These are phyloP conservation scores for Florisuga fusca DNA, from an alignment of 2,797 vertebrate genomes.

Conservation along the genomic window DNA sequence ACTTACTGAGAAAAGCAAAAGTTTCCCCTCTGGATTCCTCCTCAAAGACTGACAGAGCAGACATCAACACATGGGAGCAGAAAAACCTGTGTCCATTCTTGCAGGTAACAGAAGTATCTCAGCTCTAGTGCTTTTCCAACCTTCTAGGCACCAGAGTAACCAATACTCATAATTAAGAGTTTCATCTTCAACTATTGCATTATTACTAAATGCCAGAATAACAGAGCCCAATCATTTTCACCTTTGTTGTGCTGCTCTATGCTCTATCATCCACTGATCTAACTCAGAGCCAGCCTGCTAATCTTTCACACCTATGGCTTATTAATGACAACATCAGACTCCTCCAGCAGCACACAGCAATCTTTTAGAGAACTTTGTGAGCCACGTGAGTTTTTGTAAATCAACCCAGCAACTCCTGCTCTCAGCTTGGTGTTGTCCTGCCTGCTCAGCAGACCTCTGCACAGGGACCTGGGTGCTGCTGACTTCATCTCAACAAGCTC, in stretches of 20 bases:
- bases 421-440: neutral
- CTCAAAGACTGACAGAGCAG: neutral
- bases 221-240: neutral
- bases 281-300: neutral
- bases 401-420: neutral
- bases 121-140: neutral
- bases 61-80: neutral
- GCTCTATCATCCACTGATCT: neutral
- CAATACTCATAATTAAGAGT: neutral
- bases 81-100: neutral
- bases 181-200: slow-evolving; percentile 2
- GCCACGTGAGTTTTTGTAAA: neutral
- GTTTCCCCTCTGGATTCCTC: neutral
- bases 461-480: neutral
- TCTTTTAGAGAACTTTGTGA: neutral
- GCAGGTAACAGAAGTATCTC: neutral
- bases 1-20: neutral
- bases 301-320: slow-evolving; percentile 6
- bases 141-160: neutral
- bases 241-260: neutral
- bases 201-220: neutral
- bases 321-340: slow-evolving; percentile 9
- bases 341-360: neutral
- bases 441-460: neutral
- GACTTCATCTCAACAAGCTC: neutral